phyloP scores from a whole-genome alignment of 2,888 invertebrate species.

The Mythimna pallens region DNA sequence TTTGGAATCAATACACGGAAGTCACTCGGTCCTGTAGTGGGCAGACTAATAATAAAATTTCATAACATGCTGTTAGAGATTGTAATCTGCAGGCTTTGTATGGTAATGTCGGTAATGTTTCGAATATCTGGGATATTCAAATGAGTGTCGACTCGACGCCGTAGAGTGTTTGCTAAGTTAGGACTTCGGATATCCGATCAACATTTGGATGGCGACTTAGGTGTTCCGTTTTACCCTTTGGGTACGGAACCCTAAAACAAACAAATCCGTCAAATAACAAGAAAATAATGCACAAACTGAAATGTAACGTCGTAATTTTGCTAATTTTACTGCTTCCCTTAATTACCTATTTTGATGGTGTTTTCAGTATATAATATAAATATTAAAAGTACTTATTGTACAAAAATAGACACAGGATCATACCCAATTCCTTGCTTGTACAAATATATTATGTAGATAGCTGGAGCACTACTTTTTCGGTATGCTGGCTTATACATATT shows the following conservation, averaged over 20 bases:
- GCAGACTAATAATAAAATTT: slow-evolving; percentile 59
- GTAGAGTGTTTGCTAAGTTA: slow-evolving; percentile 8
- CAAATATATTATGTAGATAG: background rate
- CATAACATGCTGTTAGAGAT: slow-evolving; percentile 58
- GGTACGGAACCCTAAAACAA: no score
- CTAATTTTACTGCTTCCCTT: no score
- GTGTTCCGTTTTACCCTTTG: slow-evolving; percentile 1
- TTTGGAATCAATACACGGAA: slow-evolving; percentile 57
- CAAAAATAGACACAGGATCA: no score
- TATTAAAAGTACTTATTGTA: no score
- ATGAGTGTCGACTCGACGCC: slow-evolving; percentile 45
- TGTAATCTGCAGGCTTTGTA: slow-evolving; percentile 66
- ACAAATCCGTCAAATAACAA: no score
- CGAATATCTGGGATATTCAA: slow-evolving; percentile 66
- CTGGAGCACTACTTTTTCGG: no score
- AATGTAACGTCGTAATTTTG: no score
- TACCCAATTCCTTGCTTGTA: no score
- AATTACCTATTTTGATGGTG: no score
- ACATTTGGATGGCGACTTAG: background rate
- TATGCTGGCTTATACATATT: background rate
- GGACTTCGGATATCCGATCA: slow-evolving; percentile 53
- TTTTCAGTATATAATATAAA: no score
- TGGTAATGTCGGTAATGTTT: slow-evolving; percentile 66
- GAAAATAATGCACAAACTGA: no score
- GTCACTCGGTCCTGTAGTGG: slow-evolving; percentile 33